Percentiles rank a stretch among this genome's conserved stretches.
phyloP scores from a whole-genome alignment of 2,113 vertebrate genomes.

The Saccopteryx leptura region DNA sequence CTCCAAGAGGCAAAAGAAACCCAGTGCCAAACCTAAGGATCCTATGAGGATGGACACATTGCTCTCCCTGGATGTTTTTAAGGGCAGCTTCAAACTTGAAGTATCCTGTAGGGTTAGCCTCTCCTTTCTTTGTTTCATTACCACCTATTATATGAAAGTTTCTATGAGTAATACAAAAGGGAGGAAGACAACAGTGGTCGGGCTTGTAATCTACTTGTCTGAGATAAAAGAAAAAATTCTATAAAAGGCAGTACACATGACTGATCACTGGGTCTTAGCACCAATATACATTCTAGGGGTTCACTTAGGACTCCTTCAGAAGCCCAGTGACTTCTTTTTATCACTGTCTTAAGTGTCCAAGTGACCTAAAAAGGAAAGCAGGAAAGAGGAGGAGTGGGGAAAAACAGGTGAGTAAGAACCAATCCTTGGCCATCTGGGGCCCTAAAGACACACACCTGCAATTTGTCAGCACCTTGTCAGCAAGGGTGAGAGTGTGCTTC shows the following conservation, averaged over 20 bases:
- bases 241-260: neutral
- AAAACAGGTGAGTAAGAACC: neutral
- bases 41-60: neutral
- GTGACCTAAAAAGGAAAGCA: neutral
- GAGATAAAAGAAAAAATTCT: neutral
- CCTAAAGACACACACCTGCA: neutral
- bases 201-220: neutral
- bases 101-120: neutral
- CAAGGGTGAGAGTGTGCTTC: accelerated
- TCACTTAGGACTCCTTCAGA: neutral
- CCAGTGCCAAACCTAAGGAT: neutral
- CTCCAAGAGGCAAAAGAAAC: neutral
- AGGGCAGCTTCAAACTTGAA: neutral
- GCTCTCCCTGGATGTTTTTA: neutral
- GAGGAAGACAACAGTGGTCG: neutral
- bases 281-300: neutral
- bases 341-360: neutral
- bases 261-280: neutral
- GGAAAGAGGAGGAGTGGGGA: neutral
- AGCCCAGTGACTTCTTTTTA: neutral
- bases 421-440: neutral
- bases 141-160: neutral
- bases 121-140: neutral
- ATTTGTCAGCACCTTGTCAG: neutral
- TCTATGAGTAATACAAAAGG: neutral